Conservation (phyloP, 2,797 vertebrate species). For the Iguana delicatissima region DNA sequence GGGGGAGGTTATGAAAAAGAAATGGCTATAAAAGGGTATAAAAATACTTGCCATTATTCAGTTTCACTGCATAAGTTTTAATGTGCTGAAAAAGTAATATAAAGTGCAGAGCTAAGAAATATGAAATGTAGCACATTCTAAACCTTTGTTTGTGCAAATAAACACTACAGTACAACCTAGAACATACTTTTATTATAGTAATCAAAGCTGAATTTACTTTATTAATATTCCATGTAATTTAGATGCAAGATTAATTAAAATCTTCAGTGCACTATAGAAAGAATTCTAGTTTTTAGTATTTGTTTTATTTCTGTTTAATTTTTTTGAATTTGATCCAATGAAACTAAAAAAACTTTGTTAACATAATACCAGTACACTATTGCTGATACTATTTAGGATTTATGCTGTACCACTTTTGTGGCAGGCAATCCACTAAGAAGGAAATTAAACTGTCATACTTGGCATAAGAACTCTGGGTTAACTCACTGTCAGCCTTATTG, state of each 20-base stretch:
- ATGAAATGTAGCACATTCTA: constrained; percentile 81
- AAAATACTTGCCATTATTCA: constrained; percentile 95
- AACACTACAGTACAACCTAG: constrained; percentile 53
- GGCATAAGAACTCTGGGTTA: constrained; percentile 62
- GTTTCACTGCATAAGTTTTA: constrained; percentile 89
- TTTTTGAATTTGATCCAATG: constrained; percentile 62
- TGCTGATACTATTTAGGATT: constrained; percentile 35
- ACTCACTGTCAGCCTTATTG: constrained; percentile 62
- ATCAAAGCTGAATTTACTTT: constrained; percentile 54
- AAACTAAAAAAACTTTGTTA: constrained; percentile 56
- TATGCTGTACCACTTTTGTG: background rate
- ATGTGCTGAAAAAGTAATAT: constrained; percentile 87
- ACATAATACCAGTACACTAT: constrained; percentile 58
- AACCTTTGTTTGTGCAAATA: constrained; percentile 66
- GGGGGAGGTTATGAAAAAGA: constrained; percentile 89
- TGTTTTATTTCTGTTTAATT: constrained; percentile 60
- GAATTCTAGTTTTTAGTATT: constrained; percentile 53
- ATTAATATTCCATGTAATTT: constrained; percentile 63
- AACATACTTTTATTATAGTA: constrained; percentile 42
- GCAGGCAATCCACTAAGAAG: background rate
- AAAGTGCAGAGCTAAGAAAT: constrained; percentile 79
- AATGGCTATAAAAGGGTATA: constrained; percentile 90
- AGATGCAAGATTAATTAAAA: constrained; percentile 42
- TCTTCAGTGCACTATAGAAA: constrained; percentile 51
- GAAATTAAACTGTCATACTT: constrained; percentile 60